Conservation (phyloP, 2,797 vertebrate genomes). For the Mormyrus hasselquistii region DNA sequence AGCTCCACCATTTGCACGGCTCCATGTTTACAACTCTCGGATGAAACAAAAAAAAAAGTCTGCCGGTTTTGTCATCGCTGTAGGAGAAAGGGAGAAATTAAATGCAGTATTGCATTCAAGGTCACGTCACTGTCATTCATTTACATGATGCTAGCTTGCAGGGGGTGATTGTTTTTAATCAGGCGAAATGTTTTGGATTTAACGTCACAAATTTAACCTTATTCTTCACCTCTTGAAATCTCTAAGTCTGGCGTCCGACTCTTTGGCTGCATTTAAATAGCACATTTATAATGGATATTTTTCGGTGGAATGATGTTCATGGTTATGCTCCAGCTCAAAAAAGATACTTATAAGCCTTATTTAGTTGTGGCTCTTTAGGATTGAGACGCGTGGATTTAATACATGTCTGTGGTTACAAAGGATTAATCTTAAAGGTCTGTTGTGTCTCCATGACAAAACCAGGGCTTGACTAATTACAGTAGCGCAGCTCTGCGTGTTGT, state of each 20-base stretch:
- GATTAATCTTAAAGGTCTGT: background rate
- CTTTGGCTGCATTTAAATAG: background rate
- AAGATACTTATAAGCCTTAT: background rate
- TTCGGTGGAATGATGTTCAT: background rate
- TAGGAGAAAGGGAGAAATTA: background rate
- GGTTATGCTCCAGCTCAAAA: background rate
- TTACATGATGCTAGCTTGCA: background rate
- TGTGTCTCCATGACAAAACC: background rate
- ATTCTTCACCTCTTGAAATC: background rate
- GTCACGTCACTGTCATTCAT: background rate
- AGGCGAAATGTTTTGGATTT: constrained; percentile 24
- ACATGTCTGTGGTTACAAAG: background rate
- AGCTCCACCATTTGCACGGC: background rate
- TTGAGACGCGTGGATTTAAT: background rate
- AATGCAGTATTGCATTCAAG: background rate
- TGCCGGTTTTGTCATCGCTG: background rate
- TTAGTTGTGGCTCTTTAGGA: background rate
- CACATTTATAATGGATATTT: background rate
- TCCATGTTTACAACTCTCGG: background rate
- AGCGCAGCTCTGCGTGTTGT: background rate
- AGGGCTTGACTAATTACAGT: background rate
- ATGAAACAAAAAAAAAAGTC: background rate
- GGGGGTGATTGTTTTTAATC: constrained; percentile 27
- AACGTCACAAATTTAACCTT: constrained; percentile 11
- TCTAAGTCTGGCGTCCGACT: background rate